Conservation (phyloP, 2,888 invertebrate genomes). For the Drosophila affinis region DNA sequence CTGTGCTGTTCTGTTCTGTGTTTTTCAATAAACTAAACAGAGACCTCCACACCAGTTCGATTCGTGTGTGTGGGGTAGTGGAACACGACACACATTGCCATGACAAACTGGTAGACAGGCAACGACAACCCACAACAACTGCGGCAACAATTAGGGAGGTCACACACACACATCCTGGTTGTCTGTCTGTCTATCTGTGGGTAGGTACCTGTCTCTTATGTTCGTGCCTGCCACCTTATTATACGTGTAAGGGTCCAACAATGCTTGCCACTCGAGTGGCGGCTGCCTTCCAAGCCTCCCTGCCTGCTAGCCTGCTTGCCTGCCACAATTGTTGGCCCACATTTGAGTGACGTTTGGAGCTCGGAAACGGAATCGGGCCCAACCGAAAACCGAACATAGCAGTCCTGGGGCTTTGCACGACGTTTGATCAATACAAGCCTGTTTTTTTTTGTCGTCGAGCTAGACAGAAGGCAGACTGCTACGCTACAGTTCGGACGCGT, state of each 20-base stretch:
- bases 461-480: constrained; percentile 68
- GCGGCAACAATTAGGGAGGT: constrained; percentile 61
- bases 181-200: constrained; percentile 1
- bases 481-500: constrained; percentile 70
- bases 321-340: constrained; percentile 59
- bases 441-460: neutral
- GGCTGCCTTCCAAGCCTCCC: neutral
- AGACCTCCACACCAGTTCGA: no score
- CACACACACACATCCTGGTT: constrained; percentile 47
- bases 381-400: neutral
- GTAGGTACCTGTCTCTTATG: constrained; percentile 3
- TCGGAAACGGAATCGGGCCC: constrained; percentile 4
- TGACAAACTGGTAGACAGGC: constrained; percentile 56
- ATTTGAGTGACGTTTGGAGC: constrained; percentile 36
- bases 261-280: constrained; percentile 21
- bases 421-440: constrained; percentile 73
- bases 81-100: constrained; percentile 57
- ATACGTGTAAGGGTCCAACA: constrained; percentile 13
- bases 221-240: constrained; percentile 52
- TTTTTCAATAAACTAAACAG: no score
- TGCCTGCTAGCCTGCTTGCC: constrained; percentile 7
- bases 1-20: no score
- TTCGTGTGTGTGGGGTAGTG: neutral
- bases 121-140: constrained; percentile 67
- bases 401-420: constrained; percentile 50